Evolutionary conservation across 2,888 invertebrate genomes (phyloP).

Genomic region (Lepidocyrtoides sp.): DNA sequence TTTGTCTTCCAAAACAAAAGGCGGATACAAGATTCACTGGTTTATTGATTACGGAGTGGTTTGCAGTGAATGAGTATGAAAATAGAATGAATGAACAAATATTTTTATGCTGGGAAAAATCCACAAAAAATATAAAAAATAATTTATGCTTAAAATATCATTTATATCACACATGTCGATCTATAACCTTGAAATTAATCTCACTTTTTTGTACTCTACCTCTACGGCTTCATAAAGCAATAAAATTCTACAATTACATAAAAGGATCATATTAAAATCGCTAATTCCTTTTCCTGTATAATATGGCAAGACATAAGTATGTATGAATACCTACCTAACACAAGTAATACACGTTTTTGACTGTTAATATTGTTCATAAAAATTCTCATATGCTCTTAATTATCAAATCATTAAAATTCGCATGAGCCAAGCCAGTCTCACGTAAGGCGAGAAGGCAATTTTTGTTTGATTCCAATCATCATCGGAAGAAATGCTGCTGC

Average conservation of each 20-base stretch:
- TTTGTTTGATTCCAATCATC: conserved; percentile 20
- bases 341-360: too few relatives aligned
- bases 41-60: not conserved
- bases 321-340: too few relatives aligned
- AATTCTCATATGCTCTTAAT: conserved; percentile 7
- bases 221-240: too few relatives aligned
- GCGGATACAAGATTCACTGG: not conserved
- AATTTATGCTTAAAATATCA: conserved; percentile 39
- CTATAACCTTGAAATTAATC: conserved; percentile 40
- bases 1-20: conserved; percentile 34
- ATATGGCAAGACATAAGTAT: too few relatives aligned
- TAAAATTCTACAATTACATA: not conserved
- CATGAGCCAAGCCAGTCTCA: not conserved
- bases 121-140: conserved; percentile 17
- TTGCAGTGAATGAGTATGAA: not conserved
- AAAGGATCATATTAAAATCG: not conserved
- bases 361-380: conserved; percentile 7
- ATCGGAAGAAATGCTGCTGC: not conserved
- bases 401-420: conserved; percentile 45
- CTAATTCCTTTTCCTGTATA: not conserved
- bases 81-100: not conserved
- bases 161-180: conserved; percentile 13
- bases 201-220: too few relatives aligned
- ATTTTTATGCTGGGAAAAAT: conserved; percentile 41
- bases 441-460: not conserved